Evolutionary conservation across 92 coral and sea anemone species (phyloP).

Genomic region (Zoanthus gigantus): DNA sequence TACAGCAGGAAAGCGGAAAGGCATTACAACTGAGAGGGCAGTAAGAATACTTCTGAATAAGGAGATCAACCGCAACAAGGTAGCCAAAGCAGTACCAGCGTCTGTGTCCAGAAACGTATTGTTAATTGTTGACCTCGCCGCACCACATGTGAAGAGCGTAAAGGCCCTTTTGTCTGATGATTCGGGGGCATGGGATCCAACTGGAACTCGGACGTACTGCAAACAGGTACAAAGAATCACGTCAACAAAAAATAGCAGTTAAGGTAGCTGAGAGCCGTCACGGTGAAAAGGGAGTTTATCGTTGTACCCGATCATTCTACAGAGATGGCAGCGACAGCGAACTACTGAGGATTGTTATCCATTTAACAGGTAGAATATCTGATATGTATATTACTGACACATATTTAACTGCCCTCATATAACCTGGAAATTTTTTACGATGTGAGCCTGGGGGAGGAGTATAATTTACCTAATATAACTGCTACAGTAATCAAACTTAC

Average conservation of each 20-base stretch:
- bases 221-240: constrained; percentile 43
- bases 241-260: constrained; percentile 14
- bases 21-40: constrained; percentile 46
- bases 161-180: constrained; percentile 61
- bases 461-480: background rate
- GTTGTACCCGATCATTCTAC: constrained; percentile 47
- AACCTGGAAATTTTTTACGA: constrained; percentile 10
- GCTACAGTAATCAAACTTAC: too few species aligned
- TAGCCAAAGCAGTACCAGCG: constrained; percentile 55
- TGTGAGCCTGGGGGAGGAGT: background rate
- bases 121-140: constrained; percentile 50
- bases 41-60: constrained; percentile 47
- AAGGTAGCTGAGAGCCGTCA: constrained; percentile 47
- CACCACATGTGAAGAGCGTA: constrained; percentile 58
- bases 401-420: background rate
- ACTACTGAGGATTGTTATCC: constrained; percentile 48
- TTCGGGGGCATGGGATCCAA: constrained; percentile 57
- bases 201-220: constrained; percentile 62
- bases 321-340: constrained; percentile 62
- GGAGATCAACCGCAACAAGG: constrained; percentile 28
- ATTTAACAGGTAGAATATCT: constrained; percentile 47
- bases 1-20: constrained; percentile 37
- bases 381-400: constrained; percentile 2
- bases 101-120: constrained; percentile 41
- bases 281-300: constrained; percentile 48